Evolutionary conservation across 1,140 invertebrate species (phyloP).

Genomic region (Eupeodes corollae): DNA sequence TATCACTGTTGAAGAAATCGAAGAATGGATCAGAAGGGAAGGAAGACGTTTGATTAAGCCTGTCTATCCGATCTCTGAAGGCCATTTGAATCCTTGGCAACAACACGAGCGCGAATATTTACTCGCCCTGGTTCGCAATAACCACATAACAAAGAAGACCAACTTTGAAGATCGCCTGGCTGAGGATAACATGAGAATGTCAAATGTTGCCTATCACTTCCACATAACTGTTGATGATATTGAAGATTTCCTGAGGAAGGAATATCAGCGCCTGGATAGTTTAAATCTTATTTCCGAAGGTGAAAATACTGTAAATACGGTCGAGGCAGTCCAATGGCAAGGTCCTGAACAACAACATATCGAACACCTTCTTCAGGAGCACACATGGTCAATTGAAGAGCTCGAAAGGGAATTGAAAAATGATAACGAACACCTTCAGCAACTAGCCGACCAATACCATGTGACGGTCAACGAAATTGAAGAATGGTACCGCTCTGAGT

Average conservation of each 20-base stretch:
- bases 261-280: slow-evolving; percentile 11
- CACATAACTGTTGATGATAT: slow-evolving; percentile 28
- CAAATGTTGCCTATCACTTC: slow-evolving; percentile 22
- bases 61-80: neutral
- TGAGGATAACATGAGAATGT: slow-evolving; percentile 15
- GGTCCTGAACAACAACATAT: slow-evolving; percentile 17
- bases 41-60: slow-evolving; percentile 15
- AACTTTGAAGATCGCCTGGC: slow-evolving; percentile 24
- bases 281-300: slow-evolving; percentile 16
- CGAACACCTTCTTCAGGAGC: slow-evolving; percentile 19
- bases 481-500: slow-evolving; percentile 22
- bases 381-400: slow-evolving; percentile 28
- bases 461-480: slow-evolving; percentile 23
- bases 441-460: slow-evolving; percentile 20
- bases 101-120: slow-evolving; percentile 12
- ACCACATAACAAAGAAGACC: slow-evolving; percentile 18
- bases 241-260: slow-evolving; percentile 17
- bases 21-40: slow-evolving; percentile 31
- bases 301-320: neutral
- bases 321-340: slow-evolving; percentile 20
- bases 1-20: slow-evolving; percentile 19
- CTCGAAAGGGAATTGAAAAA: slow-evolving; percentile 16
- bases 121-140: slow-evolving; percentile 13
- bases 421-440: slow-evolving; percentile 19
- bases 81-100: slow-evolving; percentile 12